These are phyloP conservation scores for Vulpes vulpes DNA, from an alignment of 2,113 vertebrate species.

Conservation along the genomic window DNA sequence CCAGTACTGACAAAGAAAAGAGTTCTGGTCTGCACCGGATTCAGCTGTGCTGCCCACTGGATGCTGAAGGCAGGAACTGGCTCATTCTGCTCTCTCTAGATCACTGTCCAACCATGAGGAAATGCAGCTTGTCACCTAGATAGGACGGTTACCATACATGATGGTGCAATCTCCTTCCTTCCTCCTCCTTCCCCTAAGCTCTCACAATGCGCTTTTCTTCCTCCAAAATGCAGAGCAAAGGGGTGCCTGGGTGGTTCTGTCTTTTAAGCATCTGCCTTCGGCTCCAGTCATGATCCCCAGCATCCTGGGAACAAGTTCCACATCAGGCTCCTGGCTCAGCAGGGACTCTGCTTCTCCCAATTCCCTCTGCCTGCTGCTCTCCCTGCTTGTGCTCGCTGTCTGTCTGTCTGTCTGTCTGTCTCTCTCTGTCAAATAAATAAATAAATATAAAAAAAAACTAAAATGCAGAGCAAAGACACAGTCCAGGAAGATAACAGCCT, in stretches of 20 bases:
- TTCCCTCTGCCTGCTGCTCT: too few species aligned
- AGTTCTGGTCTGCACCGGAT: neutral
- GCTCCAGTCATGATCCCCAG: too few species aligned
- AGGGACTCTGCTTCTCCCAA: too few species aligned
- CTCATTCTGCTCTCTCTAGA: conserved; percentile 18
- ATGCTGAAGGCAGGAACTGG: neutral
- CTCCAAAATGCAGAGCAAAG: neutral
- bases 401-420: too few species aligned
- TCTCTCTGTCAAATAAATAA: too few species aligned
- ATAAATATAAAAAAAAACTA: too few species aligned
- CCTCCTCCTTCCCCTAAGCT: neutral
- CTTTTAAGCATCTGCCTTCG: too few species aligned
- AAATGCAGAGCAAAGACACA: neutral
- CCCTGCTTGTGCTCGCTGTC: too few species aligned
- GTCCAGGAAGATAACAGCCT: neutral
- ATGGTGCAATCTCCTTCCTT: conserved; percentile 45
- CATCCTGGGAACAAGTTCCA: too few species aligned
- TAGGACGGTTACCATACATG: neutral
- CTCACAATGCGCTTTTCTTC: neutral
- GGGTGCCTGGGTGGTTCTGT: too few species aligned
- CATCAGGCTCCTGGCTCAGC: too few species aligned
- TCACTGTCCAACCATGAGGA: neutral
- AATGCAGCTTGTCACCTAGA: neutral
- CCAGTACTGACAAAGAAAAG: neutral
- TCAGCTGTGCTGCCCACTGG: neutral